Evolutionary conservation across 1,140 invertebrate species (phyloP), one percentile per base, ranked within the genome.

Genomic region (Drosophila ohnishii): DNA sequence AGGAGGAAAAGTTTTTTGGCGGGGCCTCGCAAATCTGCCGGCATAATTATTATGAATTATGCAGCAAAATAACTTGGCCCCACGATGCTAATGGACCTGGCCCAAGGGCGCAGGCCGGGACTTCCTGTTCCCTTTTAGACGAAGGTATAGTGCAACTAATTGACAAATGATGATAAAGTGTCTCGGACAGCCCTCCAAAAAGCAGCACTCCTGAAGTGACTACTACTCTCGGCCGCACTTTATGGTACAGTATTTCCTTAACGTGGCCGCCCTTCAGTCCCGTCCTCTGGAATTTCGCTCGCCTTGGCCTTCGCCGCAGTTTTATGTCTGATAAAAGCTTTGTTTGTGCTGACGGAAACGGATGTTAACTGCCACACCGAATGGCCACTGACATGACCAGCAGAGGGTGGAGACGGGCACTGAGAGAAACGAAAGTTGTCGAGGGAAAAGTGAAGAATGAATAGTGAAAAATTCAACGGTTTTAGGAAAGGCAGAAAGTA

Each of bases 101-200:
- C 69, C 42, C 44, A 30, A 44, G 57, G 42, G 42, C 40, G 13
- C 35, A n/a, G 62, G 34, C 53, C 34, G 19, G 34, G 35, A 71
- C 69, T 59, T 71, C 65, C 65, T 70, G 65, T n/a, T 28, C 22
- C 39, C 65, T 42, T 14, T 37, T 55, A 37, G 40, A 35, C 64
- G 44, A 72, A 72, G 69, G 69, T 70, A 47, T 47, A 71, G 75
- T 78, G 75, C 80, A 87, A 87, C 84, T 87, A 87, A 87, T 87
- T 87, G 83, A 88, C 83, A 87, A 87, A 87, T 87, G 83, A 88
- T 87, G 83, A 87, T 88, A 88, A 83, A 87, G 84, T 87, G 76
- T 88, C 84, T 63, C 32, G 80, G 66, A 64, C 82, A 55, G 67
- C 25, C 25, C 73, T 47, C 37, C 8, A 56, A 74, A 62, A 74